phyloP scores from a whole-genome alignment of 1,140 invertebrate species.

The Monomorium pharaonis region DNA sequence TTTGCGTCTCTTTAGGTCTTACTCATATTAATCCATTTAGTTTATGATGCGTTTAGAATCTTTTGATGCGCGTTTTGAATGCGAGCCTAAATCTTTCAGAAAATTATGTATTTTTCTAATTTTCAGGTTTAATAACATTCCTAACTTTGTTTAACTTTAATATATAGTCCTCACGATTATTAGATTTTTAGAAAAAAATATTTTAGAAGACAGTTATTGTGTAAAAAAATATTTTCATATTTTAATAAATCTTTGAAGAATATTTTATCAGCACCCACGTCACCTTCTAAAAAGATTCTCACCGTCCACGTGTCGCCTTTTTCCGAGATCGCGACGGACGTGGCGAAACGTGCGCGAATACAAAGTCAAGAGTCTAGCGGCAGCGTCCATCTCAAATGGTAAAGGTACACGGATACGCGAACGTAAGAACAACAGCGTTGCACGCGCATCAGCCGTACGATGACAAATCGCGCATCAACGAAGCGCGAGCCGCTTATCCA shows the following conservation, averaged over 20 bases:
- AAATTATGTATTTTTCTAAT: background rate
- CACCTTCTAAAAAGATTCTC: background rate
- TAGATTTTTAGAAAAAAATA: background rate
- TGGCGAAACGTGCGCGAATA: slow-evolving; percentile 6
- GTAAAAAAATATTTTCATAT: too few relatives aligned
- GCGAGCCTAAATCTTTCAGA: background rate
- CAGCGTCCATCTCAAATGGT: slow-evolving; percentile 33
- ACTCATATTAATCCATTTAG: background rate
- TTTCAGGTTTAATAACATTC: background rate
- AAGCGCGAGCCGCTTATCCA: slow-evolving; percentile 68
- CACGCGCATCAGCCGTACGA: slow-evolving; percentile 64
- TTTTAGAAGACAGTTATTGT: too few relatives aligned
- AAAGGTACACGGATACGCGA: slow-evolving; percentile 37
- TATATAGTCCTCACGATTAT: background rate
- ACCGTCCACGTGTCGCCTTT: background rate
- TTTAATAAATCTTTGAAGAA: background rate
- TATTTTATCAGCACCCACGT: background rate
- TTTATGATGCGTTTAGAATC: background rate
- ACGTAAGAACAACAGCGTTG: slow-evolving; percentile 40
- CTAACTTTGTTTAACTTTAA: background rate
- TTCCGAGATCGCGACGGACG: background rate
- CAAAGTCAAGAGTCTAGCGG: background rate
- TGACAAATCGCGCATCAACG: slow-evolving; percentile 77
- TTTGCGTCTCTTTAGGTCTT: background rate
- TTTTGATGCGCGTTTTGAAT: too few relatives aligned